phyloP scores from a whole-genome alignment of 1,140 invertebrate species.

The Drosophila navojoa region DNA sequence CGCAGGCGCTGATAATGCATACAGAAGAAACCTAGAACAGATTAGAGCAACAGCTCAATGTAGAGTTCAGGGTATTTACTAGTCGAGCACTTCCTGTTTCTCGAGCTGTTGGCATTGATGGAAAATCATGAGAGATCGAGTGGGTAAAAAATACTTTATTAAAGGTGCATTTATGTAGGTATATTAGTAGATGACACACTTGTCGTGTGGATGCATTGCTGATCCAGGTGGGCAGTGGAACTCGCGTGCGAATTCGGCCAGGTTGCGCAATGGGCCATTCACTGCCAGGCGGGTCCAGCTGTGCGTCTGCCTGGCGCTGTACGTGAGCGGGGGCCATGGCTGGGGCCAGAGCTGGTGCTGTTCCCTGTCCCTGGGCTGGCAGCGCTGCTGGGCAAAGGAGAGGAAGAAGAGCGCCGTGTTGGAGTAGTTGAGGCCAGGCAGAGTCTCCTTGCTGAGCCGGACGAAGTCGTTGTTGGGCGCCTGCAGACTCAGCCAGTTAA shows the following conservation, averaged over 20 bases:
- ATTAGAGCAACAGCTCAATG: too few relatives aligned
- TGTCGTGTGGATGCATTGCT: constrained; percentile 72
- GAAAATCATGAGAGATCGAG: too few relatives aligned
- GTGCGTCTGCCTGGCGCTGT: constrained; percentile 61
- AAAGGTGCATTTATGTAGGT: too few relatives aligned
- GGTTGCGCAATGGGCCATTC: constrained; percentile 69
- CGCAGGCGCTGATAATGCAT: too few relatives aligned
- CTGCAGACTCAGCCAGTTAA: constrained; percentile 70
- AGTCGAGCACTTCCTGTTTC: too few relatives aligned
- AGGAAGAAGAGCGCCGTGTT: constrained; percentile 89
- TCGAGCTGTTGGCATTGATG: too few relatives aligned
- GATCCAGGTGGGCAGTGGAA: constrained; percentile 65
- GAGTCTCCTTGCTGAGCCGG: constrained; percentile 57
- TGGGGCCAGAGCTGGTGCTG: background rate
- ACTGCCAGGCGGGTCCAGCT: constrained; percentile 52
- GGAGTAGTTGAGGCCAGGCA: constrained; percentile 66
- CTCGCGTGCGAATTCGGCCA: constrained; percentile 61
- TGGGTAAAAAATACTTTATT: too few relatives aligned
- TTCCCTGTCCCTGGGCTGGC: constrained; percentile 23
- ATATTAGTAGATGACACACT: constrained; percentile 67
- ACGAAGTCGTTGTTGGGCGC: constrained; percentile 70
- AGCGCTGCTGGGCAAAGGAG: constrained; percentile 86
- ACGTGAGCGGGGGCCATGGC: constrained; percentile 59
- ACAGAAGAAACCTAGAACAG: too few relatives aligned
- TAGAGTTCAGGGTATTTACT: too few relatives aligned